These are phyloP conservation scores for Empis livida DNA, from an alignment of 2,888 invertebrate species.

Conservation along the genomic window DNA sequence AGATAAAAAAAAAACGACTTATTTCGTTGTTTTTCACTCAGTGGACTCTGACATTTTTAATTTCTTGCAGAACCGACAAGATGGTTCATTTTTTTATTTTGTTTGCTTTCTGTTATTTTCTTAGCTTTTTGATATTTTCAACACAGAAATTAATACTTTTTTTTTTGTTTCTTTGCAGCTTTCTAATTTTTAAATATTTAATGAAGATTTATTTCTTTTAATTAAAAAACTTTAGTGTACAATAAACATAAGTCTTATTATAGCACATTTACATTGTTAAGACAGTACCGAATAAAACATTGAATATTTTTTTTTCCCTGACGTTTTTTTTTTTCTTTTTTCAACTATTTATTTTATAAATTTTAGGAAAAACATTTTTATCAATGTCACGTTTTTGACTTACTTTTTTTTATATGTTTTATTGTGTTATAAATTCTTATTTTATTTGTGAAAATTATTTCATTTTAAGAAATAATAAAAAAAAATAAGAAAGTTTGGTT, in stretches of 20 bases:
- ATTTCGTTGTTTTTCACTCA: too few relatives aligned
- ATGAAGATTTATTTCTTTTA: constrained; percentile 10
- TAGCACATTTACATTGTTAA: neutral
- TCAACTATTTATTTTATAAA: neutral
- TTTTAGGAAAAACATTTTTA: neutral
- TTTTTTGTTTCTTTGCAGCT: neutral
- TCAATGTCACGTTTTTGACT: constrained; percentile 1
- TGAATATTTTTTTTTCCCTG: neutral
- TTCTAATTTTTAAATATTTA: constrained; percentile 2
- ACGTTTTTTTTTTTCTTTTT: neutral
- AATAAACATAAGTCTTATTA: constrained; percentile 4
- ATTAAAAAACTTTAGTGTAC: constrained; percentile 8
- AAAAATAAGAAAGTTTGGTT: too few relatives aligned
- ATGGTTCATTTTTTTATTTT: too few relatives aligned
- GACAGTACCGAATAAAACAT: neutral
- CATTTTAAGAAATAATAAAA: too few relatives aligned
- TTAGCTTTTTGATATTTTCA: too few relatives aligned
- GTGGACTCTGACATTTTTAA: too few relatives aligned
- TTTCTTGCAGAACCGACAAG: too few relatives aligned
- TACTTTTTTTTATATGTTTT: neutral
- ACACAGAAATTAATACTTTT: too few relatives aligned
- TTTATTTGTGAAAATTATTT: too few relatives aligned
- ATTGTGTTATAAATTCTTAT: too few relatives aligned
- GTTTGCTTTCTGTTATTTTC: too few relatives aligned
- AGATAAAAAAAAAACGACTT: too few relatives aligned